A percentile compares a stretch with the other conserved stretches of the same genome.
These are phyloP conservation scores for Mormoops blainvillei DNA, from an alignment of 2,113 vertebrate species.

Conservation along the genomic window DNA sequence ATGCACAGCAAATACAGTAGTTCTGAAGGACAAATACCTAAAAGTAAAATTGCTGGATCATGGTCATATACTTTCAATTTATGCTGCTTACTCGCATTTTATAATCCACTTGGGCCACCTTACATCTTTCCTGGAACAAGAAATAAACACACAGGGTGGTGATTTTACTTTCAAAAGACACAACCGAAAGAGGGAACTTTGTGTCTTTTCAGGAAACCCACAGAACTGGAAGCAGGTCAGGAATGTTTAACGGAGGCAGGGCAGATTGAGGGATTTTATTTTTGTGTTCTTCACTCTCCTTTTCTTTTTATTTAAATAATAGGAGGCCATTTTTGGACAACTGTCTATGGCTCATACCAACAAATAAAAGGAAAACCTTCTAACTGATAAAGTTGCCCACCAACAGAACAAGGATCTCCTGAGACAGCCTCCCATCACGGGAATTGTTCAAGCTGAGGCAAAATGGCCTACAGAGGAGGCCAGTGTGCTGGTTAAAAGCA, in stretches of 20 bases:
- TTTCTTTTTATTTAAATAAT: slow-evolving; percentile 11
- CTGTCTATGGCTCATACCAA: neutral
- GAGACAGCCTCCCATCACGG: neutral
- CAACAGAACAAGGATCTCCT: neutral
- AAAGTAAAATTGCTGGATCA: neutral
- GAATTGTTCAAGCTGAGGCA: neutral
- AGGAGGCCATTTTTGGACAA: neutral
- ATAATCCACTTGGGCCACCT: neutral
- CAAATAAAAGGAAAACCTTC: neutral
- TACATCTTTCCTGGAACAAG: slow-evolving; percentile 16
- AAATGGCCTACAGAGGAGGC: neutral
- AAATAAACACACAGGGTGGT: neutral
- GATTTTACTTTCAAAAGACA: slow-evolving; percentile 24
- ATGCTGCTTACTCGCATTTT: neutral
- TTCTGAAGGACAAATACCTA: slow-evolving; percentile 12
- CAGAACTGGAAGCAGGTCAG: neutral
- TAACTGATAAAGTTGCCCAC: neutral
- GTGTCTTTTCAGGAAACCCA: slow-evolving; percentile 37
- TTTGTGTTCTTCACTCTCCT: neutral
- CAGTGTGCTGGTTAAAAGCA: neutral
- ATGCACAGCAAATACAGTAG: neutral
- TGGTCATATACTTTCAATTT: neutral
- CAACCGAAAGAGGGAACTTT: neutral
- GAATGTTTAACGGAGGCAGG: neutral
- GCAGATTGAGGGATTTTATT: neutral